phyloP scores from a whole-genome alignment of 1,140 invertebrate genomes.

The Lepeophtheirus salmonis region DNA sequence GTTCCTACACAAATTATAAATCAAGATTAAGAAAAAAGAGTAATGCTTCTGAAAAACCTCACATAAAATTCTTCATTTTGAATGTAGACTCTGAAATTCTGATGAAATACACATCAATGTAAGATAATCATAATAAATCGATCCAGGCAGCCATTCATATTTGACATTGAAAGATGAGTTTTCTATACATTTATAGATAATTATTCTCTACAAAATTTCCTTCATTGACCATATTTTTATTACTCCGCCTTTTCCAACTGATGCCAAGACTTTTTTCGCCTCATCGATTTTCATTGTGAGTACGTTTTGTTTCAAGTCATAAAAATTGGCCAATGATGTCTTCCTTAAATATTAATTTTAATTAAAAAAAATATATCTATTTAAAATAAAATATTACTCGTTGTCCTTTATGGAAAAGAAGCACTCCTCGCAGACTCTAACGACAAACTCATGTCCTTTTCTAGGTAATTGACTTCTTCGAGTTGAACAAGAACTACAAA shows the following conservation, averaged over 20 bases:
- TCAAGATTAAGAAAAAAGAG: too few relatives aligned
- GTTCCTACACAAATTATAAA: too few relatives aligned
- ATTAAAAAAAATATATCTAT: background rate
- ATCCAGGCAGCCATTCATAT: too few relatives aligned
- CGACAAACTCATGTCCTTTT: constrained; percentile 95
- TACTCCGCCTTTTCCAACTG: constrained; percentile 5
- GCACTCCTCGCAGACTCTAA: constrained; percentile 84
- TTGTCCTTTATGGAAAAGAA: constrained; percentile 55
- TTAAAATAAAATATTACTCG: constrained; percentile 40
- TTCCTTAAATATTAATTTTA: constrained; percentile 3
- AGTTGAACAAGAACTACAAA: constrained; percentile 77
- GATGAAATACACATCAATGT: too few relatives aligned
- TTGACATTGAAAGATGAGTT: too few relatives aligned
- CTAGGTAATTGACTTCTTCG: constrained; percentile 67
- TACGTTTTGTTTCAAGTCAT: constrained; percentile 2
- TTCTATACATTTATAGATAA: too few relatives aligned
- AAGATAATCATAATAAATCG: too few relatives aligned
- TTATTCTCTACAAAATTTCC: constrained; percentile 7
- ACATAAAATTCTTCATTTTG: too few relatives aligned
- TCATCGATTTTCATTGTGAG: constrained; percentile 5
- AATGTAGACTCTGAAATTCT: too few relatives aligned
- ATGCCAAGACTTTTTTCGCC: background rate
- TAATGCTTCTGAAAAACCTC: too few relatives aligned
- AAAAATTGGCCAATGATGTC: constrained; percentile 4
- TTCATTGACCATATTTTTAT: constrained; percentile 16